Base-by-base conservation (phyloP, 92 coral and sea anemone species). In the Pocillopora meandrina region DNA sequence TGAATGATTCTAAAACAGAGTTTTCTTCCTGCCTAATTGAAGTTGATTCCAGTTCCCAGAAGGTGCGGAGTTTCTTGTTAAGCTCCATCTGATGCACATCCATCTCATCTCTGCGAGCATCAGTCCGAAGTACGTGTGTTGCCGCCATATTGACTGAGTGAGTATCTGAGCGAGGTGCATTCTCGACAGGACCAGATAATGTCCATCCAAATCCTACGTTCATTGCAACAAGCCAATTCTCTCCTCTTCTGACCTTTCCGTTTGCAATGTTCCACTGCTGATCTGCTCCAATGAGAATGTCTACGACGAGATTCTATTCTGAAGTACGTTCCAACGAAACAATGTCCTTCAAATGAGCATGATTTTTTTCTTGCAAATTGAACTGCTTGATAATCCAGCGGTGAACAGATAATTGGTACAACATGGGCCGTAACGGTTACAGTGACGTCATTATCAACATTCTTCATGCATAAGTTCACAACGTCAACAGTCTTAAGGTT, bases 261-360 rank as follows among this genome's bases (percentile, higher is more conserved):
- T 86, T 91, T 18, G 78, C 85, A 65, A 79, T 11, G 35, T 74
- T 59, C 92, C 94, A 91, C 10, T 76, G 85, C 20, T 81, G 84
- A 61, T 91, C 88, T 49, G 75, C 86, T 52, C 82, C 88, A 18
- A 85, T 85, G 75, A 91, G 86, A 9, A 85, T 72, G 77, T 26
- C 89, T 11, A 75, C 76, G 5, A 8, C 31, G 20, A 56, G 67
- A n/a, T 66, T 55, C 20, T 74, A 52, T 6, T 31, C 36, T 35
- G 56, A 55, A 14, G 2, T 84, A 36, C 63, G 55, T 34, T 87
- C 86, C 11, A 76, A 65, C 26, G 73, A 75, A 23, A 20, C 58
- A 31, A 87, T 16, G 3, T 67, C 90, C 49, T n/a, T 34, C 59
- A 87, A 42, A 65, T 87, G 84, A 8, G 47, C 56, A 36, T 77